Base-by-base conservation (phyloP, 1,140 invertebrate genomes). In the Hycleus phaleratus region DNA sequence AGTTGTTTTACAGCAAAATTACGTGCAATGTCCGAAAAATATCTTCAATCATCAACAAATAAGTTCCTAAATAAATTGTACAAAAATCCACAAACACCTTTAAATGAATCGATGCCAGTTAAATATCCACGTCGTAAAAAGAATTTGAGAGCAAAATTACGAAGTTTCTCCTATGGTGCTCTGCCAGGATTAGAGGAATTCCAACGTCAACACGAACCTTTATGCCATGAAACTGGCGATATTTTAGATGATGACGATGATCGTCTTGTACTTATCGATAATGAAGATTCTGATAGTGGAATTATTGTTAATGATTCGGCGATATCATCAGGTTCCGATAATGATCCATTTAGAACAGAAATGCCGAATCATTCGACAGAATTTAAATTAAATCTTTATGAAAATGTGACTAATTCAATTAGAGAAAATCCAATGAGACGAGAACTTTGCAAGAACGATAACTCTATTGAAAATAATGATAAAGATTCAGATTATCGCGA, bases 101-200 rank as follows among this genome's bases (percentile, higher is more conserved):
- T n/a, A 42, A 8, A 68, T 49, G 73, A 74, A 66, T 65, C 72
- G 43, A 76, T 75, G 44, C 78, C 77, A 26, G 66, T 70, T 11
- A 76, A 77, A 59, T 68, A 46, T 67, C 44, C 63, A 7, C 75
- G 75, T 51, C 74, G 72, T 63, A 73, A 72, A 62, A 77, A 76
- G 49, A 75, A 76, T 12, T 78, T 80, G 1, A 79, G 79, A 62
- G 79, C 80, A 18, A 83, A 86, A 71, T 67, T 86, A 42, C 74
- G 87, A 9, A 88, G 86, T 66, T 88, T 88, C 66, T 88, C 86
- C 0, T 88, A 87, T 60, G 86, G 86, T 2, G 82, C 85, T 3
- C 66, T 88, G 42, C 86, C 86, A 0, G 85, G 85, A 1, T 72
- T 89, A 48, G 84, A 87, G 54, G 85, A 87, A 66, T 81, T 88